Conservation (phyloP, 1,140 invertebrate species). For the Helicoverpa armigera region DNA sequence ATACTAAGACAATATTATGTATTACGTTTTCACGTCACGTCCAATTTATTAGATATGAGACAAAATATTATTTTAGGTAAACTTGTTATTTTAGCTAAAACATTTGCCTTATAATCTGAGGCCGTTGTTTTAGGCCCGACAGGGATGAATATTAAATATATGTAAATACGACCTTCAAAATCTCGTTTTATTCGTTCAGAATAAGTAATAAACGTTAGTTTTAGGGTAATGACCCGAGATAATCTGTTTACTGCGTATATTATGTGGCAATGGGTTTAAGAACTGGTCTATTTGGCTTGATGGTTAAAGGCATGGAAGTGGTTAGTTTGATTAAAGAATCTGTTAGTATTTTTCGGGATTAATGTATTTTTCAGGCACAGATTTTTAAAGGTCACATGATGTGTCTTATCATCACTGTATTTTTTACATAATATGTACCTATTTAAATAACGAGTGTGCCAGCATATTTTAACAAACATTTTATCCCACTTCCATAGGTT, state of each 20-base stretch:
- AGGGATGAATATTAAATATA: conserved; percentile 43
- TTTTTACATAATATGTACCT: too few species aligned
- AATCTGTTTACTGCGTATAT: conserved; percentile 16
- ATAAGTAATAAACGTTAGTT: conserved; percentile 32
- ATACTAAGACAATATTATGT: background rate
- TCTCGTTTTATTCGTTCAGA: conserved; percentile 11
- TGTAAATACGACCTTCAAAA: conserved; percentile 40
- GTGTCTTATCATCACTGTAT: background rate
- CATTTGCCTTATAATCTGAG: conserved; percentile 38
- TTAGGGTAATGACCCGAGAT: background rate
- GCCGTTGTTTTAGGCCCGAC: conserved; percentile 25
- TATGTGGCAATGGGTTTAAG: background rate
- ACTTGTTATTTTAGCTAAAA: conserved; percentile 42
- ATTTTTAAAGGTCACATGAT: background rate
- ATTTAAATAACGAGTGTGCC: too few species aligned
- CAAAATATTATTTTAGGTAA: conserved; percentile 35
- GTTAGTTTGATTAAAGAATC: too few species aligned
- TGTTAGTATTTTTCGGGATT: too few species aligned
- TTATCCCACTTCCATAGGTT: background rate
- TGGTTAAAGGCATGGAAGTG: background rate
- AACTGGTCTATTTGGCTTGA: background rate
- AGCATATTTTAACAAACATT: background rate
- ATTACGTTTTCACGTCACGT: conserved; percentile 3
- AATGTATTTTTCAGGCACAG: too few species aligned
- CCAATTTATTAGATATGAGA: conserved; percentile 26